These are phyloP conservation scores for Platysteira castanea DNA, from an alignment of 2,113 vertebrate species.

Conservation along the genomic window DNA sequence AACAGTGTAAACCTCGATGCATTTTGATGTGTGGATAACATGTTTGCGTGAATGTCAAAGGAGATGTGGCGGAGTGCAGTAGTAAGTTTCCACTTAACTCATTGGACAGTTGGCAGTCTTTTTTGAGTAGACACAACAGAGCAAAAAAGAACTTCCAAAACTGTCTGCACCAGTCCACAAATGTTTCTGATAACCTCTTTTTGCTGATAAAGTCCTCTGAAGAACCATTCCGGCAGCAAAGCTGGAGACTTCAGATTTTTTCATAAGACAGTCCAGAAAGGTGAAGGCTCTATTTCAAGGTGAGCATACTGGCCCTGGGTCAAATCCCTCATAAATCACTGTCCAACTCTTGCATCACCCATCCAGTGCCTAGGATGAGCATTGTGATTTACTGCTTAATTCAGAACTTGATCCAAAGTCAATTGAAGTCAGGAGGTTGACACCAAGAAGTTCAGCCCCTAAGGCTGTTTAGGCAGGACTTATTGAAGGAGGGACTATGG, in stretches of 20 bases:
- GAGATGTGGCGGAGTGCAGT: not conserved
- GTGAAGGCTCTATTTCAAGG: slow-evolving; percentile 25
- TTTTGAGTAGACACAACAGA: not conserved
- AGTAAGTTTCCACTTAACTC: not conserved
- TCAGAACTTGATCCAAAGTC: not conserved
- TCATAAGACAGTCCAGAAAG: not conserved
- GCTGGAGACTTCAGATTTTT: not conserved
- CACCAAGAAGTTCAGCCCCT: not conserved
- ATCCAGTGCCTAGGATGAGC: not conserved
- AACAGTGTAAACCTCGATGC: not conserved
- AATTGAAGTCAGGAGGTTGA: slow-evolving; percentile 35
- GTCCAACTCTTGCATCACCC: not conserved
- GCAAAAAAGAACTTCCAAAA: not conserved
- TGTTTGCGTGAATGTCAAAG: not conserved
- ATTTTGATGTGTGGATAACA: not conserved
- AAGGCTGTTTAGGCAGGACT: not conserved
- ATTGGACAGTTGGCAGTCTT: not conserved
- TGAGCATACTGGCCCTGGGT: not conserved
- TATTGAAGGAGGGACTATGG: not conserved
- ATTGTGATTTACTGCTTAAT: slow-evolving; percentile 48
- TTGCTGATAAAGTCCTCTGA: not conserved
- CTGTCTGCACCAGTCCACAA: not conserved
- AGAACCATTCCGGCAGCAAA: not conserved
- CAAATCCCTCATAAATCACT: slow-evolving; percentile 51
- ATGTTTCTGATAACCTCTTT: not conserved